Conservation (phyloP, 1,140 invertebrate species). For the Papilio xuthus region DNA sequence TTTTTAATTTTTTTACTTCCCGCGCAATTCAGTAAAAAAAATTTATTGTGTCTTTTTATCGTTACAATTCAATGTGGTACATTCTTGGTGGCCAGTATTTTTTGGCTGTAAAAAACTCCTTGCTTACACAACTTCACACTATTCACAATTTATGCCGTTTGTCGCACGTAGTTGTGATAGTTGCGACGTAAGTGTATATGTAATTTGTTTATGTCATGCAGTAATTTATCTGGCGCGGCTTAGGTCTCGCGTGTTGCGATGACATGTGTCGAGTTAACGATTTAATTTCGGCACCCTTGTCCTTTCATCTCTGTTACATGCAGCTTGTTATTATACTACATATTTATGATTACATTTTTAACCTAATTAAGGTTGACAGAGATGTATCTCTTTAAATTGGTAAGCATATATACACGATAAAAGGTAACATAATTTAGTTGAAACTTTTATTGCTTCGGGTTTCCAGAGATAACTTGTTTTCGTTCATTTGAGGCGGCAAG, state of each 20-base stretch:
- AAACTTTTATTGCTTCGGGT: too few relatives aligned
- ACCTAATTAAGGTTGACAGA: background rate
- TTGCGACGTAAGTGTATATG: background rate
- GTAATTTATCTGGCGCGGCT: conserved; percentile 12
- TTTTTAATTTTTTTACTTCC: too few relatives aligned
- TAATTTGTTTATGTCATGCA: conserved; percentile 13
- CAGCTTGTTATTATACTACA: background rate
- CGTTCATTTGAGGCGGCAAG: too few relatives aligned
- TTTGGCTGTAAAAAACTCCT: background rate
- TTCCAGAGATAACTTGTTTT: too few relatives aligned
- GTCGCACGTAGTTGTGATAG: background rate
- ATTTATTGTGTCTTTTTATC: background rate
- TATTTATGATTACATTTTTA: background rate
- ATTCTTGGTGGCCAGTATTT: background rate
- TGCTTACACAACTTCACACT: too few relatives aligned
- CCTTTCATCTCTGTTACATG: background rate
- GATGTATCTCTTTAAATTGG: background rate
- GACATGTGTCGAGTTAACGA: conserved; percentile 21
- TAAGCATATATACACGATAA: too few relatives aligned
- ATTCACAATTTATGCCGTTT: too few relatives aligned
- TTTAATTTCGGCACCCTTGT: conserved; percentile 6
- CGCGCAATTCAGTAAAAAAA: too few relatives aligned
- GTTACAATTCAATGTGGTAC: too few relatives aligned
- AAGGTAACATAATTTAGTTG: too few relatives aligned
- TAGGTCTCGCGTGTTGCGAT: background rate